Base-by-base conservation (phyloP, 2,888 invertebrate species). In the Harpalus rubripes region DNA sequence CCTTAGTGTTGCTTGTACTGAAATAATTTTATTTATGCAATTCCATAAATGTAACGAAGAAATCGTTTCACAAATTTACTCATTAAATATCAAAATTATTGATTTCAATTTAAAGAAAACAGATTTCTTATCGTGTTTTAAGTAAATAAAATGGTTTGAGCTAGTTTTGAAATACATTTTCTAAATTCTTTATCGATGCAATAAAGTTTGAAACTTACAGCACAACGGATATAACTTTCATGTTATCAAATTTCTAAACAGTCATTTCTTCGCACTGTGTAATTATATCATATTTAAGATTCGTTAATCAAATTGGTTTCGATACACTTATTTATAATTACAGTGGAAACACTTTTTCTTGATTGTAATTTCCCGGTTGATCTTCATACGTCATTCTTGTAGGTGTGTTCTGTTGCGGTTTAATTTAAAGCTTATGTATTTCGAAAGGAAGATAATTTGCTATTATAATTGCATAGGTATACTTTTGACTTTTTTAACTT, bases 181-280 rank as follows among this genome's bases (percentile, higher is more conserved):
- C 61, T 18, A 79, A 79, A 79, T 79, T 79, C 58, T 58, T 79
- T 79, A 79, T 12, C 41, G 41, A 39, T 4, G 39, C 12, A 68
- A 59, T 59, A 59, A 63, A 39, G 68, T 15, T 32, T 68, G n/a
- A 15, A n/a, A 39, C 44, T 65, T 68, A 65, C 68, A 68, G 52
- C 68, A 65, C 68, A 68, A 26, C 68, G 81, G 44, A 81, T 56
- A 56, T 44, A 68, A 81, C 81, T 81, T 81, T 81, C 81, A 68
- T 81, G 81, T 81, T 81, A 81, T 81, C 68, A 81, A 81, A 81
- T 81, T 81, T 81, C 81, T 81, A 81, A 81, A 81, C 81, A n/a
- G 15, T 26, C 44, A 68, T 68, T 63, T 44, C 61, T 63, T 81
- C 63, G 63, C 63, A 59, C 39, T 61, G 63, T 81, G 22, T 76